A percentile compares a stretch with the other conserved stretches of the same genome.
phyloP scores from a whole-genome alignment of 2,797 vertebrate genomes.

The Euphonia xanthogaster region DNA sequence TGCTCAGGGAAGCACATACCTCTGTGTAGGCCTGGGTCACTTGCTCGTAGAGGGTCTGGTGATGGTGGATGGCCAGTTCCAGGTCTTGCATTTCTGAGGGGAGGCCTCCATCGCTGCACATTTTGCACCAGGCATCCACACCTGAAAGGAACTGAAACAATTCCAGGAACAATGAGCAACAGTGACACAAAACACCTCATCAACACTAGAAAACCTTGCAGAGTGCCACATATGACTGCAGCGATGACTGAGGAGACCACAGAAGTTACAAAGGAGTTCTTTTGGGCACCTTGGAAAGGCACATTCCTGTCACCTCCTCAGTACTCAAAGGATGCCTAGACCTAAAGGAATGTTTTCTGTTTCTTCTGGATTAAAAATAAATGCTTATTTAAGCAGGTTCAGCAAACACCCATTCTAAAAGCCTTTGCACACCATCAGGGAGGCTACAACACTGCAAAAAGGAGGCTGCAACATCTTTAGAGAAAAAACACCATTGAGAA shows the following conservation, averaged over 20 bases:
- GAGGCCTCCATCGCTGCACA: slow-evolving; percentile 94
- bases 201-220: not conserved
- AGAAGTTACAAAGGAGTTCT: not conserved
- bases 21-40: slow-evolving; percentile 96
- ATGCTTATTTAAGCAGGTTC: not conserved
- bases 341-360: not conserved
- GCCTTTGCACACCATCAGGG: not conserved
- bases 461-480: not conserved
- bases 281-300: not conserved
- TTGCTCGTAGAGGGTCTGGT: slow-evolving; percentile 97
- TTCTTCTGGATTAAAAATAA: not conserved
- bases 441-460: not conserved
- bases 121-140: slow-evolving; percentile 97
- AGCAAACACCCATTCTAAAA: not conserved
- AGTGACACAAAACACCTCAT: not conserved
- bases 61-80: slow-evolving; percentile 95
- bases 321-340: not conserved
- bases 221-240: not conserved
- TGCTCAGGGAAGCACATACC: slow-evolving; percentile 71
- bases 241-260: rapidly evolving
- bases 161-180: slow-evolving; percentile 3
- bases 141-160: slow-evolving; percentile 90
- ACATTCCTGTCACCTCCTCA: not conserved
- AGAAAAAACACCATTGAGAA: rapidly evolving
- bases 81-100: slow-evolving; percentile 95